Conservation (phyloP, 2,797 vertebrate species). For the Balearica regulorum region DNA sequence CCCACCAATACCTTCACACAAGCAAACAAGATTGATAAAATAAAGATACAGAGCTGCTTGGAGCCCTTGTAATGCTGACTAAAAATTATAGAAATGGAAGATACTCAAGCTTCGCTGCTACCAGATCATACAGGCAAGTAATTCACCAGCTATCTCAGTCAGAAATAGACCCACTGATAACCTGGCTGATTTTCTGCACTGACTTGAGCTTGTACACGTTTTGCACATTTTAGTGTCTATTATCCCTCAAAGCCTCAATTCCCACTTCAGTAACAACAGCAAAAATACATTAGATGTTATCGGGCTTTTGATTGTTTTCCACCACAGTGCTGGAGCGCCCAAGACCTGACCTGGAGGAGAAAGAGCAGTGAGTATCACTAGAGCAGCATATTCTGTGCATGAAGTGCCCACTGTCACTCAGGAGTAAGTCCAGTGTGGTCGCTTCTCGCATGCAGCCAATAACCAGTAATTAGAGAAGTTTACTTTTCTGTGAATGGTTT, state of each 20-base stretch:
- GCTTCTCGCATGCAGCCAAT: background rate
- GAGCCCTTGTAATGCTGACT: background rate
- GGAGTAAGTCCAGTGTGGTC: background rate
- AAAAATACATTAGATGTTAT: background rate
- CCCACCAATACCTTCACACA: background rate
- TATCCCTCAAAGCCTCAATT: background rate
- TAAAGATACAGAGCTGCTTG: background rate
- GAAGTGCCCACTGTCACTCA: background rate
- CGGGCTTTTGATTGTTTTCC: background rate
- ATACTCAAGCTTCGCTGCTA: background rate
- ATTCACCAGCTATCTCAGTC: background rate
- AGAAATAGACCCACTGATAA: background rate
- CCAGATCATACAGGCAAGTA: background rate
- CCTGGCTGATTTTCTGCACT: background rate
- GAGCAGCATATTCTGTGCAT: background rate
- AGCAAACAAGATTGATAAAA: constrained; percentile 6
- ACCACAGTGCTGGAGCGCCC: background rate
- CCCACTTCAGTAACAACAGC: background rate
- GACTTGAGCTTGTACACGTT: background rate
- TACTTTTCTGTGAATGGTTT: background rate
- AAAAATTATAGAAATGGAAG: background rate
- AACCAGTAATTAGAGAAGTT: background rate
- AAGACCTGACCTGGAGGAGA: background rate
- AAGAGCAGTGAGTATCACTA: background rate
- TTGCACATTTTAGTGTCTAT: background rate